Evolutionary conservation across 2,888 invertebrate species (phyloP).

Genomic region (Oxycera nigricornis): DNA sequence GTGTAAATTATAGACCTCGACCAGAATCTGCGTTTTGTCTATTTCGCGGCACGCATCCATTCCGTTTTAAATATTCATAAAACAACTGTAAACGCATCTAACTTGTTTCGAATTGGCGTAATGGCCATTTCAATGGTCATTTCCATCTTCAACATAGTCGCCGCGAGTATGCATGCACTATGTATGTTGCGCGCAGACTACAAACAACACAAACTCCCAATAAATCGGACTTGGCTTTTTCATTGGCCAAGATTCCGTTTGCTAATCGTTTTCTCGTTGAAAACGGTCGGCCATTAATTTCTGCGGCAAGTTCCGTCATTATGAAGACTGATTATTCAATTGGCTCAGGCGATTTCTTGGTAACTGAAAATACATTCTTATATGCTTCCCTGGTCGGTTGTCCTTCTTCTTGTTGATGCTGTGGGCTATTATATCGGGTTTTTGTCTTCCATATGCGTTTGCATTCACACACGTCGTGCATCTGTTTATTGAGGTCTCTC

Average conservation of each 20-base stretch:
- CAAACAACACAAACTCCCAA: neutral
- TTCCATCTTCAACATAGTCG: neutral
- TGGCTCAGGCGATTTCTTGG: neutral
- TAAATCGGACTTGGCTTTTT: neutral
- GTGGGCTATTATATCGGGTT: neutral
- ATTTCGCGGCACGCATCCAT: neutral
- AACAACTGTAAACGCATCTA: slow-evolving; percentile 12
- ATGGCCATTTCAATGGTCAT: neutral
- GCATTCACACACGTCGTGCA: neutral
- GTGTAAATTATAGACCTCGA: neutral
- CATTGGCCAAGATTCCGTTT: neutral
- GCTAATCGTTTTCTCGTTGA: slow-evolving; percentile 31
- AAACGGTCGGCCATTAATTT: slow-evolving; percentile 31
- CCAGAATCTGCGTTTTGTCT: neutral
- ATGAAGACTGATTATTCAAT: slow-evolving; percentile 31
- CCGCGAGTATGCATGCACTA: neutral
- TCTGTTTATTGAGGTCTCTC: neutral
- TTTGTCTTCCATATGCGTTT: neutral
- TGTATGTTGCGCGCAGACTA: neutral
- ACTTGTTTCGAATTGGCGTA: neutral
- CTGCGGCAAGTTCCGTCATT: slow-evolving; percentile 23
- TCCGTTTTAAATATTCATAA: slow-evolving; percentile 12
- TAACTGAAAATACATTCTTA: neutral
- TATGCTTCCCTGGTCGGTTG: neutral
- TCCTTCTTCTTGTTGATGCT: neutral